phyloP scores from a whole-genome alignment of 1,140 invertebrate species.

The Brachystomella parvula region DNA sequence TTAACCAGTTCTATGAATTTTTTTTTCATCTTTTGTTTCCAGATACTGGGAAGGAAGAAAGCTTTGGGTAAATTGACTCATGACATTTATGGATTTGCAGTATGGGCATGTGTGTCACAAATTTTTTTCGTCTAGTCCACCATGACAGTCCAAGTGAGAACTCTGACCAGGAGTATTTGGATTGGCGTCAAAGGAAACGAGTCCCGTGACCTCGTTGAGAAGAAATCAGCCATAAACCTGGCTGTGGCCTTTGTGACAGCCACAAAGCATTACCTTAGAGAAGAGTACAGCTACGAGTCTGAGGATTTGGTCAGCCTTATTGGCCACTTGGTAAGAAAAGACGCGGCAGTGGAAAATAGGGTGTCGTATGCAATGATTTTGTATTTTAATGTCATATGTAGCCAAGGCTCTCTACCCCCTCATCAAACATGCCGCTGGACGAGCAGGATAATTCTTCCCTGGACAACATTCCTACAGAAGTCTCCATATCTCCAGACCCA shows the following conservation, averaged over 20 bases:
- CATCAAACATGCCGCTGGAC: not conserved
- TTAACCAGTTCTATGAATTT: no score
- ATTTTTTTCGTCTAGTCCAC: conserved; percentile 4
- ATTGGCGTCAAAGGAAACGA: not conserved
- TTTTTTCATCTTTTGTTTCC: no score
- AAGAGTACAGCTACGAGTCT: conserved; percentile 14
- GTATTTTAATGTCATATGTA: not conserved
- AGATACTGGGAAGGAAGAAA: conserved; percentile 12
- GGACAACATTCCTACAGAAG: no score
- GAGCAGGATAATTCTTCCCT: no score
- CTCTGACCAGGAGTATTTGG: conserved; percentile 4
- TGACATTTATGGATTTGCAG: not conserved
- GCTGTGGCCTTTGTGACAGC: conserved; percentile 7
- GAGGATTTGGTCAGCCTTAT: conserved; percentile 21
- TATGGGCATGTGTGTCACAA: not conserved
- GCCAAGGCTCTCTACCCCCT: not conserved
- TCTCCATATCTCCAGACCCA: no score
- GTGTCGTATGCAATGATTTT: not conserved
- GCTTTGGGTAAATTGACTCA: not conserved
- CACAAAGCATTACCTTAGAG: conserved; percentile 13
- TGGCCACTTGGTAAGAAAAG: conserved; percentile 9
- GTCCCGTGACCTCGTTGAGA: conserved; percentile 6
- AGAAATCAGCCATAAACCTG: conserved; percentile 15
- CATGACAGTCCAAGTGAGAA: conserved; percentile 3
- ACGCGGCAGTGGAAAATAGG: not conserved